Conservation (phyloP, 2,113 vertebrate genomes). For the Phyllostomus discolor region DNA sequence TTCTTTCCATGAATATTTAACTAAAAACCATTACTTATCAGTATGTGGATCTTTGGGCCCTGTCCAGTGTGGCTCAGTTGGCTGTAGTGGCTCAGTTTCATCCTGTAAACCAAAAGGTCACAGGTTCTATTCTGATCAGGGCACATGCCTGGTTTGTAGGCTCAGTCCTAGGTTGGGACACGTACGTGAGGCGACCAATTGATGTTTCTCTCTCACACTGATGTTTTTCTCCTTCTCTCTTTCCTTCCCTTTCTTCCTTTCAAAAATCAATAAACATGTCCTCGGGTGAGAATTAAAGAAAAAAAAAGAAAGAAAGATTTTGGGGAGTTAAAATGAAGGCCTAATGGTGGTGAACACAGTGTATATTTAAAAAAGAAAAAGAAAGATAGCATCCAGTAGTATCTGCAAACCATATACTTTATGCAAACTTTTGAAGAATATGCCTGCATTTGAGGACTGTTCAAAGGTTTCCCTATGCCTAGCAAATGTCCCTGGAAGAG, state of each 20-base stretch:
- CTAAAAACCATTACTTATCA: neutral
- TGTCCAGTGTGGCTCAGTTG: too few relatives aligned
- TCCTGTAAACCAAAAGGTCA: too few relatives aligned
- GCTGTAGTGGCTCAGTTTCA: too few relatives aligned
- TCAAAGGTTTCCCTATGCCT: neutral
- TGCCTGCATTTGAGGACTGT: neutral
- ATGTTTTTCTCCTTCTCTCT: too few relatives aligned
- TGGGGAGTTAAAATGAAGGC: neutral
- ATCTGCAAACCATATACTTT: neutral
- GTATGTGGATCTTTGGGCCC: neutral
- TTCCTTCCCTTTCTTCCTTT: too few relatives aligned
- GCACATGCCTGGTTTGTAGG: too few relatives aligned
- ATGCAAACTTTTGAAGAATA: neutral
- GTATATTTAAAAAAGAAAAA: neutral
- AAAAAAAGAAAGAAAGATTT: neutral
- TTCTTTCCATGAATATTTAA: constrained; percentile 45
- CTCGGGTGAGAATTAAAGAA: too few relatives aligned
- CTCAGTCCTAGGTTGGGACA: too few relatives aligned
- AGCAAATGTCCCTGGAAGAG: neutral
- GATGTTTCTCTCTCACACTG: too few relatives aligned
- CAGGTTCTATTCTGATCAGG: too few relatives aligned
- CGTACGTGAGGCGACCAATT: too few relatives aligned
- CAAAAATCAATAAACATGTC: too few relatives aligned
- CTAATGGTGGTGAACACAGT: neutral
- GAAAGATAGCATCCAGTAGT: neutral